phyloP scores from a whole-genome alignment of 2,113 vertebrate genomes.

The Tapirus terrestris region DNA sequence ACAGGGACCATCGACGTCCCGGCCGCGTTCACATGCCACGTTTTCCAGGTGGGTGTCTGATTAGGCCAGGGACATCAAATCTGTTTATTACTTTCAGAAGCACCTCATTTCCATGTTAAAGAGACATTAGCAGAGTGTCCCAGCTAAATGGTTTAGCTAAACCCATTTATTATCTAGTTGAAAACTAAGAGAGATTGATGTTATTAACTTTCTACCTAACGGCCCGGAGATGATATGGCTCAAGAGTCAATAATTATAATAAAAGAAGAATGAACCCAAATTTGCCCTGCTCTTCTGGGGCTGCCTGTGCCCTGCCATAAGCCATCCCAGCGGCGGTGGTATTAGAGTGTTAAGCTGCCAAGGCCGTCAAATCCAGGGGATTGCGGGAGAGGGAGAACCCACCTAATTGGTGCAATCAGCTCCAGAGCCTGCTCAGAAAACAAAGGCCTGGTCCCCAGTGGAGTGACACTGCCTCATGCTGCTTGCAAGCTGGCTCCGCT shows the following conservation, averaged over 20 bases:
- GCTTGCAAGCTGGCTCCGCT: rapidly evolving
- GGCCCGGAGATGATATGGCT: background rate
- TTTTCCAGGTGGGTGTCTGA: background rate
- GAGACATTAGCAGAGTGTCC: background rate
- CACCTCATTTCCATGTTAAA: background rate
- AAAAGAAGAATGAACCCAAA: background rate
- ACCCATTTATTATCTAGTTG: background rate
- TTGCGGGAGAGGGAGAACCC: background rate
- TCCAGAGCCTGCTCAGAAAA: background rate
- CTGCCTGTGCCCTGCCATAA: rapidly evolving
- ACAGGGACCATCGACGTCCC: rapidly evolving
- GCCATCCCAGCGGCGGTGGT: background rate
- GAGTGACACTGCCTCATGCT: background rate
- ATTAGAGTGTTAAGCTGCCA: background rate
- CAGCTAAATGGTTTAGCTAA: background rate
- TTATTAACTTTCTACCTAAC: background rate
- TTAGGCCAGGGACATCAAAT: background rate
- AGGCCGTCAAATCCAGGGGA: background rate
- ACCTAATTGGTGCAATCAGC: background rate
- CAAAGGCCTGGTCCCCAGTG: background rate
- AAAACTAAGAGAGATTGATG: background rate
- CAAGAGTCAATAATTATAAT: background rate
- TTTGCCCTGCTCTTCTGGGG: rapidly evolving
- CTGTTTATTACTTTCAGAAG: background rate
- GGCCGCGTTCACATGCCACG: rapidly evolving